phyloP scores from a whole-genome alignment of 2,113 vertebrate species.

The Campylomormyrus numenius region DNA sequence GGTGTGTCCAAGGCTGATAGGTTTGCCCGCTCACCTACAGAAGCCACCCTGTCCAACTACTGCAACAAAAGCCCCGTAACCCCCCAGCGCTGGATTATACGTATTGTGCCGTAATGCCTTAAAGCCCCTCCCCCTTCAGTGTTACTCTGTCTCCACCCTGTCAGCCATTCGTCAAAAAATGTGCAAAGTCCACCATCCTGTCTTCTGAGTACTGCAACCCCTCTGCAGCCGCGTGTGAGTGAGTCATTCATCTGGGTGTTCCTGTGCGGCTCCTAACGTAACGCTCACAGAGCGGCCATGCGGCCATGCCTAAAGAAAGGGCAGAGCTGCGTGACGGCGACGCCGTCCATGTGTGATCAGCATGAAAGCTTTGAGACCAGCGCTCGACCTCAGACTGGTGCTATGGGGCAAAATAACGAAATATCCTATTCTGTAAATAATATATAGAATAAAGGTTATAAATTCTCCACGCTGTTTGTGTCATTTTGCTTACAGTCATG shows the following conservation, averaged over 20 bases:
- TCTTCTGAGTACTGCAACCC: slow-evolving; percentile 33
- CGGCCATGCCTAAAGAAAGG: neutral
- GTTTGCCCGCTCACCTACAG: neutral
- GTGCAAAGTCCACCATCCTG: neutral
- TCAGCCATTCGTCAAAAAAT: neutral
- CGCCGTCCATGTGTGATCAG: neutral
- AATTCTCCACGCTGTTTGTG: neutral
- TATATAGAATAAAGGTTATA: slow-evolving; percentile 18
- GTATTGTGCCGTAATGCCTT: slow-evolving; percentile 11
- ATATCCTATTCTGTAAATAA: slow-evolving; percentile 21
- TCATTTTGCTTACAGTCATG: neutral
- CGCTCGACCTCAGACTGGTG: neutral
- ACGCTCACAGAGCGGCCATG: neutral
- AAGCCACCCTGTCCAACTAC: slow-evolving; percentile 6
- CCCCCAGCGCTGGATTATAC: slow-evolving; percentile 4
- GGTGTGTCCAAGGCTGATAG: slow-evolving; percentile 21
- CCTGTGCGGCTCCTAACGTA: neutral
- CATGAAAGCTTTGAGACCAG: neutral
- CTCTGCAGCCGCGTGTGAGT: slow-evolving; percentile 44
- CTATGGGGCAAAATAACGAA: neutral
- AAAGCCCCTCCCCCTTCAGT: neutral
- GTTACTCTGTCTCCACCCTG: slow-evolving; percentile 18
- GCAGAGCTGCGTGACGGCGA: neutral
- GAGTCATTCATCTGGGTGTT: slow-evolving; percentile 32
- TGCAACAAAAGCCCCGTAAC: slow-evolving; percentile 4